Evolutionary conservation across 2,888 invertebrate genomes (phyloP).

Genomic region (Gastrophysa polygoni): DNA sequence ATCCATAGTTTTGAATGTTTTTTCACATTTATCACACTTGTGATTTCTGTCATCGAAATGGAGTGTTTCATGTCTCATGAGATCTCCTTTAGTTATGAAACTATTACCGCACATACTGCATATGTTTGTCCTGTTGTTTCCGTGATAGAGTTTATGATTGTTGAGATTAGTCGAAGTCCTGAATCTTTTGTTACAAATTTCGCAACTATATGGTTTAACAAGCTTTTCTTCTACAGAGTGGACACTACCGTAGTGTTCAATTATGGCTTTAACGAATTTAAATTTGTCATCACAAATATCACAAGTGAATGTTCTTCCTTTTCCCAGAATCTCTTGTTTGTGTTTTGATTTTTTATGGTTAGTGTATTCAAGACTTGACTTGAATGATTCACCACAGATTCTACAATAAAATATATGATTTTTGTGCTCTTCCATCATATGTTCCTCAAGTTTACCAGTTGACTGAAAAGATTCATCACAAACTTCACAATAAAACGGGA

Average conservation of each 20-base stretch:
- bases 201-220: constrained; percentile 48
- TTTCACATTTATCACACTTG: constrained; percentile 46
- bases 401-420: constrained; percentile 23
- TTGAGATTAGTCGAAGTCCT: constrained; percentile 44
- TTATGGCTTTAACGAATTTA: constrained; percentile 39
- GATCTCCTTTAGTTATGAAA: constrained; percentile 48
- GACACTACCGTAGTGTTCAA: constrained; percentile 41
- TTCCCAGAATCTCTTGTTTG: constrained; percentile 12
- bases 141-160: constrained; percentile 48
- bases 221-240: constrained; percentile 42
- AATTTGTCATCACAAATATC: constrained; percentile 43
- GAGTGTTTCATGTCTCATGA: constrained; percentile 46
- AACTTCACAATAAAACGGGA: constrained; percentile 26
- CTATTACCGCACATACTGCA: constrained; percentile 56
- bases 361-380: constrained; percentile 21
- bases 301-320: constrained; percentile 33
- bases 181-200: constrained; percentile 44
- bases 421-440: constrained; percentile 29
- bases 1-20: constrained; percentile 49
- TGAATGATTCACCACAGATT: constrained; percentile 26
- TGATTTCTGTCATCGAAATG: constrained; percentile 47
- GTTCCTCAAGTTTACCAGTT: constrained; percentile 21
- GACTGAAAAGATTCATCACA: constrained; percentile 31
- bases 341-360: constrained; percentile 26
- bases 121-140: constrained; percentile 43